Evolutionary conservation across 2,797 vertebrate genomes (phyloP), one percentile per base, ranked within the genome.

Genomic region (Oreonectes daqikongensis): DNA sequence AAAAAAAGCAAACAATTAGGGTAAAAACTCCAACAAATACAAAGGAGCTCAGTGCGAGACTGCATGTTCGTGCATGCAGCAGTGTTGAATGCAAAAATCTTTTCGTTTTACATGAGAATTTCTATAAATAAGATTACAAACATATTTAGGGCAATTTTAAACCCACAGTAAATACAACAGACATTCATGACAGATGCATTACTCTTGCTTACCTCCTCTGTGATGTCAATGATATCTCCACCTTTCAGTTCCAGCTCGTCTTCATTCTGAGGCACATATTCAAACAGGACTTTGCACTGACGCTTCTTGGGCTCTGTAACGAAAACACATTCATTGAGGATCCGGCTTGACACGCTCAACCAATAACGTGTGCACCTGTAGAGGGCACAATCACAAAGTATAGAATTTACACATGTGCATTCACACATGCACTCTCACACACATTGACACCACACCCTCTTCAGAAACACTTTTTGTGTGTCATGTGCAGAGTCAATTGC

Each of bases 231-330:
- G 64, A 95, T 71, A 50, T 98, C 96, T 69, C 96, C 97, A 1
- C 89, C 30, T 81, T 95, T 97, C 72, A 99, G 92, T 26, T 96
- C 95, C 86, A 99, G 87, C 82, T 99, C 97, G 44, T 99, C 97
- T 67, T 97, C 96, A 1, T 99, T 98, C 89, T 94, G 93, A 0
- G 96, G 96, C 77, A 90, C 22, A 69, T 99, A 99, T 0, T 97
- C 95, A 18, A 94, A 99, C 65, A 95, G 80, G 50, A 84, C 96
- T 85, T 92, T 97, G 88, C 96, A 98, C 82, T 93, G 95, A 0
- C 94, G 90, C 81, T 92, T 98, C 90, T 93, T 98, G 0, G 89
- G 86, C 87, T 89, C 97, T 99, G 89, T 24, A 70, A 79, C n/a
- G 73, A 86, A 55, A 20, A 64, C 22, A 65, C 64, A 69, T 61